Percentiles rank a stretch among this genome's conserved stretches.
Evolutionary conservation across 2,797 vertebrate genomes (phyloP).

Genomic region (Chiroxiphia lanceolata): DNA sequence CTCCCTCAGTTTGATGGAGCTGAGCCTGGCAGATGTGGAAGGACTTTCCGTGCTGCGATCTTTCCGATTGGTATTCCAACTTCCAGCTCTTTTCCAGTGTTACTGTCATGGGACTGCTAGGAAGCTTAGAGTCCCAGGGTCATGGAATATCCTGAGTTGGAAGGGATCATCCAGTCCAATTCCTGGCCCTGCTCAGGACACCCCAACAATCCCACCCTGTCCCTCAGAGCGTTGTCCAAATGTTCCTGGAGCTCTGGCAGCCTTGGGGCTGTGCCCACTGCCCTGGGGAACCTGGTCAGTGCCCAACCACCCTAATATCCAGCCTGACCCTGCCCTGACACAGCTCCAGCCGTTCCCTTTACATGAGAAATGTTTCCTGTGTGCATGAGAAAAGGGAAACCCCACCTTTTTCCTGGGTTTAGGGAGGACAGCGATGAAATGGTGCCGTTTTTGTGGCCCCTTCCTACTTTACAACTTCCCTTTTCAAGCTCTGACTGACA

Average conservation of each 20-base stretch:
- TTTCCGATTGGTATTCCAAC: conserved; percentile 91
- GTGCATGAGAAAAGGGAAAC: neutral
- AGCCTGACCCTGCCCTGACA: rapidly evolving
- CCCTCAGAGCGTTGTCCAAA: neutral
- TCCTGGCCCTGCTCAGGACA: neutral
- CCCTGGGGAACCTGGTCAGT: neutral
- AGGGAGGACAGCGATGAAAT: neutral
- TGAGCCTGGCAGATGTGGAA: conserved; percentile 91
- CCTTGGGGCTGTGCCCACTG: rapidly evolving
- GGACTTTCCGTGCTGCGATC: conserved; percentile 97
- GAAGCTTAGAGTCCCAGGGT: neutral
- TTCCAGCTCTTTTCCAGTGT: conserved; percentile 8
- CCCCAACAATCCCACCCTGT: neutral
- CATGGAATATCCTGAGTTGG: rapidly evolving
- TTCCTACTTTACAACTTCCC: neutral
- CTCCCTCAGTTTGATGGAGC: conserved; percentile 95
- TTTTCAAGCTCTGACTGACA: neutral
- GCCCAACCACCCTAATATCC: neutral
- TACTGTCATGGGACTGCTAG: neutral
- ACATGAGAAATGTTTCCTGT: neutral
- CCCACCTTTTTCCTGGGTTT: neutral
- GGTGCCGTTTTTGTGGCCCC: neutral
- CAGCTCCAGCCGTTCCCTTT: rapidly evolving
- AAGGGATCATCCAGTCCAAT: neutral
- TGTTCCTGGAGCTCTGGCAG: rapidly evolving